Evolutionary conservation across 2,113 vertebrate genomes (phyloP).

Genomic region (Microcebus murinus): DNA sequence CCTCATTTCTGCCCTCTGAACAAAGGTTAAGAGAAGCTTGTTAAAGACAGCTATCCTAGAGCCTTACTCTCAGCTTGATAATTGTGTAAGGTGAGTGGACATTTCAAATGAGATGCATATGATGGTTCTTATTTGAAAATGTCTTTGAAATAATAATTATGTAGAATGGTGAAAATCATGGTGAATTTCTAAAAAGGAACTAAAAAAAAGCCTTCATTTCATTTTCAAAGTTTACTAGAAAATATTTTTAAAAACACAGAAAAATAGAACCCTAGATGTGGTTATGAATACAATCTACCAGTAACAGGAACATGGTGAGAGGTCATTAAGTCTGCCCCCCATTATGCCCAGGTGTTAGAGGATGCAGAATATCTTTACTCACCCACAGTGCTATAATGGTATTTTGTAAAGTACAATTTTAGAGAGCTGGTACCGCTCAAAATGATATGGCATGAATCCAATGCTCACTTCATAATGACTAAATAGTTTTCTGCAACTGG

Average conservation of each 20-base stretch:
- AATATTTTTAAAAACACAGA: neutral
- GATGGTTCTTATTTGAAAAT: neutral
- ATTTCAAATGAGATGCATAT: too few species aligned
- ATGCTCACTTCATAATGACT: neutral
- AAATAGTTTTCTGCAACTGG: neutral
- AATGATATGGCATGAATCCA: neutral
- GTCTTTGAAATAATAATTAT: neutral
- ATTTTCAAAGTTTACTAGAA: conserved; percentile 22
- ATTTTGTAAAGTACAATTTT: conserved; percentile 14
- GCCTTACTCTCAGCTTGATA: neutral
- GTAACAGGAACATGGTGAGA: neutral
- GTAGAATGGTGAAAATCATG: neutral
- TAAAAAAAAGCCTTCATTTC: neutral
- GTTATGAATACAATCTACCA: neutral
- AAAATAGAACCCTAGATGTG: neutral
- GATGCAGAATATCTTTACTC: neutral
- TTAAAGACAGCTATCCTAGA: neutral
- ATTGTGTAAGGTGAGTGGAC: neutral
- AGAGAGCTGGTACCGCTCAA: neutral
- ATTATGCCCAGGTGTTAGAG: conserved; percentile 53
- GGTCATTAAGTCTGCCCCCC: neutral
- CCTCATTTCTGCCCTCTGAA: neutral
- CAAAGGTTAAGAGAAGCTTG: neutral
- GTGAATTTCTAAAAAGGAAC: too few species aligned
- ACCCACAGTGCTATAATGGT: neutral